Percentiles rank a stretch among this genome's conserved stretches.
phyloP scores from a whole-genome alignment of 2,888 invertebrate genomes.

The Diarsia dahlii region DNA sequence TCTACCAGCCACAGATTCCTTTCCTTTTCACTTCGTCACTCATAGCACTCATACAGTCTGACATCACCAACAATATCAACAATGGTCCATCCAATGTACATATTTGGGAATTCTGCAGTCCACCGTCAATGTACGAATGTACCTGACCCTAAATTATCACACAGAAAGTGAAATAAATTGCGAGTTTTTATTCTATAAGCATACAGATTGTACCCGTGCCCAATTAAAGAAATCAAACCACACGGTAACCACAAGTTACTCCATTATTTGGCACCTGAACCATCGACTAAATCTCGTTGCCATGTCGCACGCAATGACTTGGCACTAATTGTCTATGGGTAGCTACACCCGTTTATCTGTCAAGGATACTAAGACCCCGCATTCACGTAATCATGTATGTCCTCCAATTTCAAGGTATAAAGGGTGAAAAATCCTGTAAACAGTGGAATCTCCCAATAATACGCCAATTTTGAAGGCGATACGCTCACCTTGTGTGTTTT shows the following conservation, averaged over 20 bases:
- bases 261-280: not conserved
- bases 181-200: no score
- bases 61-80: no score
- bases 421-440: slow-evolving; percentile 4
- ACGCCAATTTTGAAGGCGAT: slow-evolving; percentile 4
- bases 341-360: not conserved
- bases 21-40: no score
- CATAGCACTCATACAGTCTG: no score
- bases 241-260: not conserved
- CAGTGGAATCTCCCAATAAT: slow-evolving; percentile 15
- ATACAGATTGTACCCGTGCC: not conserved
- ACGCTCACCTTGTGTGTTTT: not conserved
- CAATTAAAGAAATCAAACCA: not conserved
- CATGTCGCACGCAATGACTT: not conserved
- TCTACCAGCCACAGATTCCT: no score
- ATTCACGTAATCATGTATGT: slow-evolving; percentile 5
- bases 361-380: slow-evolving; percentile 5
- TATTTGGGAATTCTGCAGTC: no score
- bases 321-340: slow-evolving; percentile 11
- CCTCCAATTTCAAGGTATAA: slow-evolving; percentile 10
- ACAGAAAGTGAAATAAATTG: no score
- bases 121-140: no score
- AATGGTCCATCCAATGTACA: no score
- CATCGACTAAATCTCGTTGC: slow-evolving; percentile 7
- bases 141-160: not conserved